These are phyloP conservation scores for Eupsittula cactorum DNA, from an alignment of 2,113 vertebrate genomes.

Conservation along the genomic window DNA sequence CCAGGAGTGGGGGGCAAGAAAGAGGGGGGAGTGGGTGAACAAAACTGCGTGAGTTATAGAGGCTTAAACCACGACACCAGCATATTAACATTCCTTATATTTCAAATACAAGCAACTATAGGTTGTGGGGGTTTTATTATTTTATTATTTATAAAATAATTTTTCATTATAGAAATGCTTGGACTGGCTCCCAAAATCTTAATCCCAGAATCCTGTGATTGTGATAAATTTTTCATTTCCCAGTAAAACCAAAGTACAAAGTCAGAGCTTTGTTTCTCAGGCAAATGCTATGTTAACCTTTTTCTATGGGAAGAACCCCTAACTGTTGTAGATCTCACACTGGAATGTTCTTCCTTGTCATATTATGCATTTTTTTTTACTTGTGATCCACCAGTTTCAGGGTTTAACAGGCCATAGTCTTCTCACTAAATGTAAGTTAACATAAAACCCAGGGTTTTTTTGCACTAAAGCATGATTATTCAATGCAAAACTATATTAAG, in stretches of 20 bases:
- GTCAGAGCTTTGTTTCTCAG: not conserved
- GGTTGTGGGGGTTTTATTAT: not conserved
- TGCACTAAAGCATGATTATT: conserved; percentile 19
- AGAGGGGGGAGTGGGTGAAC: no score
- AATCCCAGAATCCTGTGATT: not conserved
- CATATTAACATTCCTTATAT: not conserved
- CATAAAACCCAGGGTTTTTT: not conserved
- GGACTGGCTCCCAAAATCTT: not conserved
- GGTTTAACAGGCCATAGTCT: not conserved
- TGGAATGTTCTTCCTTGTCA: not conserved
- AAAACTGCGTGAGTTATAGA: no score
- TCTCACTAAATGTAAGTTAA: not conserved
- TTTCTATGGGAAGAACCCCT: not conserved
- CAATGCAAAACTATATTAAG: not conserved
- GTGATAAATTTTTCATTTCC: not conserved
- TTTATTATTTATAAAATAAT: not conserved
- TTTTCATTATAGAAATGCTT: not conserved
- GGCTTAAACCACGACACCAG: no score
- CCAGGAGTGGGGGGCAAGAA: no score
- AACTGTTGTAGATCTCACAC: not conserved
- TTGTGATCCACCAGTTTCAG: not conserved
- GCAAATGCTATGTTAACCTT: not conserved
- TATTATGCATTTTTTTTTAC: not conserved
- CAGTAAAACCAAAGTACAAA: not conserved
- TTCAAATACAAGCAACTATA: not conserved